A percentile compares a stretch with the other conserved stretches of the same genome.
Conservation (phyloP, 2,113 vertebrate species). For the Phoxinus phoxinus region DNA sequence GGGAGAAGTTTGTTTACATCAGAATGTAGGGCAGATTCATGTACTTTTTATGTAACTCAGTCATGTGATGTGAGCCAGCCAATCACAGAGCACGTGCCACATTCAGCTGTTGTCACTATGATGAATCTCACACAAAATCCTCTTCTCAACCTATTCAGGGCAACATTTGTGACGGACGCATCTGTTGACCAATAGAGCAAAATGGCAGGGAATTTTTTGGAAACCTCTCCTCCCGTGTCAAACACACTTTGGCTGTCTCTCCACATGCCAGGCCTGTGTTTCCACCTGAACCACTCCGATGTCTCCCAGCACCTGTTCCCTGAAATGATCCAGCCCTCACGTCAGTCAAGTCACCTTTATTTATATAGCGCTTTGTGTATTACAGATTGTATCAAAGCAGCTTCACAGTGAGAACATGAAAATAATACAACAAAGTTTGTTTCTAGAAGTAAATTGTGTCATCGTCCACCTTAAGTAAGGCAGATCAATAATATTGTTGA, state of each 20-base stretch:
- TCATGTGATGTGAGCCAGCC: conserved; percentile 21
- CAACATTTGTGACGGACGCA: background rate
- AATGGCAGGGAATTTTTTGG: conserved; percentile 12
- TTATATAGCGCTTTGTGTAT: no score
- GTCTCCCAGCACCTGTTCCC: conserved; percentile 33
- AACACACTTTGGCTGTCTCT: background rate
- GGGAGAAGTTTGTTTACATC: background rate
- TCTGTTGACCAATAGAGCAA: conserved; percentile 1
- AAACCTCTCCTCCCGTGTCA: background rate
- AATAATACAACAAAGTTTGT: no score
- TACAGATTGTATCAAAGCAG: no score
- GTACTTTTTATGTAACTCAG: background rate
- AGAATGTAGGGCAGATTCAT: background rate
- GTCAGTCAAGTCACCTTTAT: no score
- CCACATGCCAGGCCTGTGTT: background rate
- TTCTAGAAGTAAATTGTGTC: no score
- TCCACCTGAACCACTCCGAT: conserved; percentile 30
- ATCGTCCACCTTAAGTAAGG: no score
- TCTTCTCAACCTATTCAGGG: background rate
- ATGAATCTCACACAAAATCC: background rate
- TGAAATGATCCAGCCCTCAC: conserved; percentile 39
- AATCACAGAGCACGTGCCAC: background rate
- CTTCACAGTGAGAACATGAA: no score
- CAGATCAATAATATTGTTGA: no score
- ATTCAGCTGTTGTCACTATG: conserved; percentile 12